phyloP scores from a whole-genome alignment of 1,140 invertebrate species.

The Zaprionus vittiger region DNA sequence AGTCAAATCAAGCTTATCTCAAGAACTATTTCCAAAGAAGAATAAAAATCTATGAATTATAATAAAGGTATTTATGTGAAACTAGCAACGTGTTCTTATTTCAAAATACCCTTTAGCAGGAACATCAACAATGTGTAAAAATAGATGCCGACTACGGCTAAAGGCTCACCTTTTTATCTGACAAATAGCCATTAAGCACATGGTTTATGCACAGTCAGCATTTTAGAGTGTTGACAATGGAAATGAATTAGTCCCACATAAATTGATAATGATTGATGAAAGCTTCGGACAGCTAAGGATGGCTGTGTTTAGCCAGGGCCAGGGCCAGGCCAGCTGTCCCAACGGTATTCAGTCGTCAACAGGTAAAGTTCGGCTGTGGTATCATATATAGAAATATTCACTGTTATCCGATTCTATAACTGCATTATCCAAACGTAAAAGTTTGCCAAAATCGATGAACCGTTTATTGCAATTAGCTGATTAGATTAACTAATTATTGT shows the following conservation, averaged over 20 bases:
- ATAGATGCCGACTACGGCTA: background rate
- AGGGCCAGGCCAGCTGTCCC: background rate
- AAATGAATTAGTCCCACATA: slow-evolving; percentile 42
- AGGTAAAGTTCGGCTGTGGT: background rate
- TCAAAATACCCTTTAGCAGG: background rate
- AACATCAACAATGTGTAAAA: background rate
- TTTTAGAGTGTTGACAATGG: slow-evolving; percentile 28
- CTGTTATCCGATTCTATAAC: background rate
- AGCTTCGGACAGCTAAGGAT: background rate
- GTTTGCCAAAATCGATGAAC: slow-evolving; percentile 9
- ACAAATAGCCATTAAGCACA: slow-evolving; percentile 31
- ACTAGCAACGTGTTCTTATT: slow-evolving; percentile 15
- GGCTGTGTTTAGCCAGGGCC: background rate
- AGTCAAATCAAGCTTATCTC: slow-evolving; percentile 80
- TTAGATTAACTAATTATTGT: slow-evolving; percentile 30
- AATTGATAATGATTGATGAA: slow-evolving; percentile 68
- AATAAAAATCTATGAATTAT: slow-evolving; percentile 75
- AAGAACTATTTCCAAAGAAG: slow-evolving; percentile 77
- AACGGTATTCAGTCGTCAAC: background rate
- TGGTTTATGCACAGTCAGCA: slow-evolving; percentile 58
- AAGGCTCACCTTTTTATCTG: slow-evolving; percentile 40
- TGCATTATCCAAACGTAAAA: background rate
- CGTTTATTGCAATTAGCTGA: slow-evolving; percentile 30
- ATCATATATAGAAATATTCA: background rate
- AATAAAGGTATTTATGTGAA: slow-evolving; percentile 83